phyloP scores from a whole-genome alignment of 2,113 vertebrate genomes.

The Rostratula benghalensis region DNA sequence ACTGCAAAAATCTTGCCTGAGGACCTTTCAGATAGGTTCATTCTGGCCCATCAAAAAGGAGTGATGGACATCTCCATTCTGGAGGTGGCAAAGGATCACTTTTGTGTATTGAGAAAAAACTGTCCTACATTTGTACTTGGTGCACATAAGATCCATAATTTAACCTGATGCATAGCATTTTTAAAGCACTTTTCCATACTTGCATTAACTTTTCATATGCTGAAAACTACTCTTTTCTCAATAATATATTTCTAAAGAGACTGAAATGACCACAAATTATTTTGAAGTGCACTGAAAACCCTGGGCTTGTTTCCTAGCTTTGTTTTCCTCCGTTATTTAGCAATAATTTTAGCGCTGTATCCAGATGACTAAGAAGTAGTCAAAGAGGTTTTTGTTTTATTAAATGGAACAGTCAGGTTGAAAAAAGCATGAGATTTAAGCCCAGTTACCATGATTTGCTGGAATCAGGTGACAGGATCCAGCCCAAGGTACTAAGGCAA shows the following conservation, averaged over 20 bases:
- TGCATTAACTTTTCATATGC: background rate
- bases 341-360: background rate
- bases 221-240: background rate
- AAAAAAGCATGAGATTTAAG: background rate
- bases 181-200: background rate
- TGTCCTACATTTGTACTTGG: background rate
- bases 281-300: background rate
- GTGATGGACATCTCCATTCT: background rate
- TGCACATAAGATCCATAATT: background rate
- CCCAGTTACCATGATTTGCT: background rate
- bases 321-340: background rate
- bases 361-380: background rate
- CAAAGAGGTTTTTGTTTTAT: background rate
- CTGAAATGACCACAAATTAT: background rate
- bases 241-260: background rate
- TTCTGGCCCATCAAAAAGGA: background rate
- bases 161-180: background rate
- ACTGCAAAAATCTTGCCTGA: background rate
- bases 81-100: background rate
- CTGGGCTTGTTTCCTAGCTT: background rate
- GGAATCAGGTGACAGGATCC: background rate
- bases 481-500: background rate
- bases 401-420: background rate
- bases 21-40: background rate
- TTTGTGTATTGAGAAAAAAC: background rate